phyloP scores from a whole-genome alignment of 1,140 invertebrate genomes.

The Drosophila persimilis region DNA sequence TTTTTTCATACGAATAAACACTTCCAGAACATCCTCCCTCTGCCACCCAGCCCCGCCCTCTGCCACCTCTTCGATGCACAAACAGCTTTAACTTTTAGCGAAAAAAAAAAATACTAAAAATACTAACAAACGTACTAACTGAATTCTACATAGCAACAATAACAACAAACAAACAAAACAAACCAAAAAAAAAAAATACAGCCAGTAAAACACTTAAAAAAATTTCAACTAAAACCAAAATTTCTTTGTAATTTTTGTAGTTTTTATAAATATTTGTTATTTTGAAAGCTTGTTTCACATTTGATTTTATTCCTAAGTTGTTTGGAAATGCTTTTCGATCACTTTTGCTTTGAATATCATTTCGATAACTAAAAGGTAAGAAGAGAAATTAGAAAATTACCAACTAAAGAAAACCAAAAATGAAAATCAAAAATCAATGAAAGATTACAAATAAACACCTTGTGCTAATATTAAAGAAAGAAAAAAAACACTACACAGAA shows the following conservation, averaged over 20 bases:
- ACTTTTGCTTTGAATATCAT: conserved; percentile 42
- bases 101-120: conserved; percentile 12
- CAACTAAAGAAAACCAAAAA: conserved; percentile 22
- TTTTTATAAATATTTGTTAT: conserved; percentile 43
- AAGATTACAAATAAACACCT: conserved; percentile 15
- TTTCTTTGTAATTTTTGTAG: conserved; percentile 40
- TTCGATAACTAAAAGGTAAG: conserved; percentile 67
- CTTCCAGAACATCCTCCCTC: not conserved
- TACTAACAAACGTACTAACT: conserved; percentile 28
- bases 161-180: conserved; percentile 29
- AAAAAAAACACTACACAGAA: conserved; percentile 37
- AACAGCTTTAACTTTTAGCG: conserved; percentile 29
- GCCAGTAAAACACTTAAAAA: conserved; percentile 25
- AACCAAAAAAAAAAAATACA: conserved; percentile 30
- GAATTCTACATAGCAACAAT: conserved; percentile 77
- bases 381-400: conserved; percentile 17
- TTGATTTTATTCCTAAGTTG: conserved; percentile 40
- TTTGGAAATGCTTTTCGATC: conserved; percentile 48
- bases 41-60: not conserved
- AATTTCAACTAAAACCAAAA: conserved; percentile 18
- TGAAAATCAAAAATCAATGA: conserved; percentile 43
- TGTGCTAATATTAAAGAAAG: conserved; percentile 37
- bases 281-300: conserved; percentile 59
- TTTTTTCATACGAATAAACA: conserved; percentile 44
- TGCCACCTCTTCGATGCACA: conserved; percentile 25